A percentile compares a stretch with the other conserved stretches of the same genome.
Conservation (phyloP, 1,140 invertebrate species). For the Leptonema lineaticorne region DNA sequence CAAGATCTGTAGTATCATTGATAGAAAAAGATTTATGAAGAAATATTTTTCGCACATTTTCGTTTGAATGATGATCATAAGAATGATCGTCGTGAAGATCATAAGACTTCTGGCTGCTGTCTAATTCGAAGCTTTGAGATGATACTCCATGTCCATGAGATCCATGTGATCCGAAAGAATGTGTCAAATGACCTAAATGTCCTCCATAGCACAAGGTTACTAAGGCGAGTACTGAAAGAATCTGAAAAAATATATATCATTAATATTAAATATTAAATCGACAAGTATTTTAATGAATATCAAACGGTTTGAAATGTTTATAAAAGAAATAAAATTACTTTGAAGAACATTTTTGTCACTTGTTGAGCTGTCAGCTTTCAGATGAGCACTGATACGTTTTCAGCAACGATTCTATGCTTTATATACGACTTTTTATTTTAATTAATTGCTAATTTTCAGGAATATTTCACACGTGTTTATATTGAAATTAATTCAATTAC, state of each 20-base stretch:
- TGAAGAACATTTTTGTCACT: slow-evolving; percentile 13
- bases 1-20: no score
- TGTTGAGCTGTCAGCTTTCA: background rate
- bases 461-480: no score
- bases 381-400: background rate
- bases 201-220: background rate
- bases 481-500: background rate
- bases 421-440: background rate
- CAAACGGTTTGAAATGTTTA: background rate
- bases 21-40: no score
- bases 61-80: background rate
- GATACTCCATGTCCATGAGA: slow-evolving; percentile 18
- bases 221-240: background rate
- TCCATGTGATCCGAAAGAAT: slow-evolving; percentile 12
- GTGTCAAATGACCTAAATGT: background rate
- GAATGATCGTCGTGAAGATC: slow-evolving; percentile 4
- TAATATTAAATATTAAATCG: background rate
- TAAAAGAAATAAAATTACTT: slow-evolving; percentile 3
- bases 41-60: no score
- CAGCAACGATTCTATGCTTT: background rate
- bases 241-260: slow-evolving; percentile 5
- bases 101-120: slow-evolving; percentile 10
- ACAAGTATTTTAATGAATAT: background rate
- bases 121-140: slow-evolving; percentile 17
- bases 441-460: background rate